phyloP scores from a whole-genome alignment of 2,888 invertebrate species.

The Neoscelio sp. region DNA sequence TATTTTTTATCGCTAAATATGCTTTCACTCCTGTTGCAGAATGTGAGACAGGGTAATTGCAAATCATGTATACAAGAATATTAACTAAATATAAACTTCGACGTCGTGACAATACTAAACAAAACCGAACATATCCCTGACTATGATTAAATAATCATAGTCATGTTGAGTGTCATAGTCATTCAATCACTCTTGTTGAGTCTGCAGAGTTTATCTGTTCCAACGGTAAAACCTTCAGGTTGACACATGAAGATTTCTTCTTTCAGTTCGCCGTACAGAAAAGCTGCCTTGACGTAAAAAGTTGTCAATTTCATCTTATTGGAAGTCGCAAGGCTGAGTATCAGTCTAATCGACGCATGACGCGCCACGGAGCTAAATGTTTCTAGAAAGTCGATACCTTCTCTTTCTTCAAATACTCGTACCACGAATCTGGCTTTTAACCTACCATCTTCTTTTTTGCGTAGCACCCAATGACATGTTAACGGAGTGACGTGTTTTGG shows the following conservation, averaged over 20 bases:
- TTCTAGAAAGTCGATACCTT: constrained; percentile 72
- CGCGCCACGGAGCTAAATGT: constrained; percentile 68
- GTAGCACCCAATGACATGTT: constrained; percentile 21
- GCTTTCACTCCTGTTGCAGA: no score
- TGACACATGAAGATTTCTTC: no score
- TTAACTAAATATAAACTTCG: no score
- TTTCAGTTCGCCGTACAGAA: no score
- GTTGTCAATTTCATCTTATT: not conserved
- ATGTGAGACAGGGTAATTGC: no score
- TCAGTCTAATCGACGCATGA: not conserved
- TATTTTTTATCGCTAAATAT: constrained; percentile 69
- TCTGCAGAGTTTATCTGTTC: not conserved
- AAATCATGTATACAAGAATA: no score
- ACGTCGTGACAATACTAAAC: no score
- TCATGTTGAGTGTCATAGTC: no score
- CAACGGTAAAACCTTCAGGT: not conserved
- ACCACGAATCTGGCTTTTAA: constrained; percentile 63
- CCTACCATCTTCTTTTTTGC: not conserved
- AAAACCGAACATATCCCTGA: no score
- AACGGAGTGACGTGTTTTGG: constrained; percentile 67
- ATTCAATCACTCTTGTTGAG: no score
- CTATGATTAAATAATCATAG: no score
- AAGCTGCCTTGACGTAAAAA: not conserved
- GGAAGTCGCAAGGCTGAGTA: no score
- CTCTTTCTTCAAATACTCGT: constrained; percentile 72